Evolutionary conservation across 2,888 invertebrate genomes (phyloP), one percentile per base, ranked within the genome.

Genomic region (Drosophila antonietae): DNA sequence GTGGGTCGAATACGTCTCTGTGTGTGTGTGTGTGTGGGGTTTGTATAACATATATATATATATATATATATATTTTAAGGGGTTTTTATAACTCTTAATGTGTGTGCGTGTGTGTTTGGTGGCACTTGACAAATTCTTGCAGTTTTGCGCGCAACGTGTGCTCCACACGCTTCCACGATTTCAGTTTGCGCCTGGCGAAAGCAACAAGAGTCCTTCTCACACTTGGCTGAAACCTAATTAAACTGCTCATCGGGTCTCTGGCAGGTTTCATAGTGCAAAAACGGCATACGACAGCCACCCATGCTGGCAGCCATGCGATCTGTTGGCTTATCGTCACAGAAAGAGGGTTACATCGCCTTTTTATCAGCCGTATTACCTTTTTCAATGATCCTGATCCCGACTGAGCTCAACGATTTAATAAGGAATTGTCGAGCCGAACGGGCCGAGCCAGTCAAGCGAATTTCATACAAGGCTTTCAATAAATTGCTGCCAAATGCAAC

Each of bases 51-150:
- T 68, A 68, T 68, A 73, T 68, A 68, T 67, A 68, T 67, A 73
- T 68, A 68, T 68, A 68, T 68, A 73, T 68, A 68, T 67, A 68
- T 67, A n/a, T 56, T 71, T 78, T 58, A 64, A 82, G 66, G 47
- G 67, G 71, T 20, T 79, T 68, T 68, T 61, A 60, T 79, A 47
- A 44, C 44, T 55, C 41, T 73, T 61, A 57, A 33, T 67, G 61
- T 68, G 51, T 35, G 31, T 41, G 7, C 14, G 14, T 44, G 6
- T 49, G 67, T 65, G 62, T 69, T 62, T 53, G 65, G 61, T 70
- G 57, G 78, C 89, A 83, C 84, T 84, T 84, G 84, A 84, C 89
- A 84, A 89, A 77, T 84, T 89, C 84, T 81, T 81, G 76, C 84
- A 86, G 81, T 86, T 83, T 86, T 82, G 64, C 71, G 58, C 80